These are phyloP conservation scores for Actenoides lindsayi DNA, from an alignment of 2,113 vertebrate species.

Conservation along the genomic window DNA sequence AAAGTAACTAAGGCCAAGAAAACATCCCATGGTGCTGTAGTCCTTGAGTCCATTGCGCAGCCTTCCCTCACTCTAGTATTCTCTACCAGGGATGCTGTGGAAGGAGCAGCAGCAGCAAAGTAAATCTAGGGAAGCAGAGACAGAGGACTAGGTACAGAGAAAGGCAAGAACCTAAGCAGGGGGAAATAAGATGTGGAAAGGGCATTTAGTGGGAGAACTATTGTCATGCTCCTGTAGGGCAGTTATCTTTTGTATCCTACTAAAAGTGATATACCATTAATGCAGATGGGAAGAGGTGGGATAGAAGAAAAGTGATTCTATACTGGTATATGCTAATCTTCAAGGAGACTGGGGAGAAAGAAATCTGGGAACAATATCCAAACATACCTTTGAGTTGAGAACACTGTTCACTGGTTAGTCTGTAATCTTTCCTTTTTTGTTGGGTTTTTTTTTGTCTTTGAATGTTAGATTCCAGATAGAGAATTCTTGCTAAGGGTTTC, in stretches of 20 bases:
- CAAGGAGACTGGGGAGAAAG: neutral
- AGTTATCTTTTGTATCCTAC: neutral
- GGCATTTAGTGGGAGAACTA: neutral
- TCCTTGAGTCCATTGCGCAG: neutral
- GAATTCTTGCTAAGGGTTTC: conserved; percentile 95
- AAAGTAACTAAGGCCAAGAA: neutral
- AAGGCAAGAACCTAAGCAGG: neutral
- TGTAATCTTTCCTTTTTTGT: too few species aligned
- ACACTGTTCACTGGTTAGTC: neutral
- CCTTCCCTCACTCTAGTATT: neutral
- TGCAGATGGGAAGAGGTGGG: neutral
- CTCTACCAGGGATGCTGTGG: neutral
- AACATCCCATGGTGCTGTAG: neutral
- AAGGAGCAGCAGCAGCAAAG: neutral
- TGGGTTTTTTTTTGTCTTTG: neutral
- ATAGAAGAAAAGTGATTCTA: neutral
- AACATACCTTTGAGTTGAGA: neutral
- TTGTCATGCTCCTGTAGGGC: neutral
- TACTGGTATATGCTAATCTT: neutral
- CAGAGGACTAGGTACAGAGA: neutral
- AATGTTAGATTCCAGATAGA: conserved; percentile 85
- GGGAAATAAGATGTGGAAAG: neutral
- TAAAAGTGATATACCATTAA: neutral
- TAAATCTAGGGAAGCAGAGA: neutral
- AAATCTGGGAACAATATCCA: neutral